Base-by-base conservation (phyloP, 2,797 vertebrate genomes). In the Siniperca undulata region DNA sequence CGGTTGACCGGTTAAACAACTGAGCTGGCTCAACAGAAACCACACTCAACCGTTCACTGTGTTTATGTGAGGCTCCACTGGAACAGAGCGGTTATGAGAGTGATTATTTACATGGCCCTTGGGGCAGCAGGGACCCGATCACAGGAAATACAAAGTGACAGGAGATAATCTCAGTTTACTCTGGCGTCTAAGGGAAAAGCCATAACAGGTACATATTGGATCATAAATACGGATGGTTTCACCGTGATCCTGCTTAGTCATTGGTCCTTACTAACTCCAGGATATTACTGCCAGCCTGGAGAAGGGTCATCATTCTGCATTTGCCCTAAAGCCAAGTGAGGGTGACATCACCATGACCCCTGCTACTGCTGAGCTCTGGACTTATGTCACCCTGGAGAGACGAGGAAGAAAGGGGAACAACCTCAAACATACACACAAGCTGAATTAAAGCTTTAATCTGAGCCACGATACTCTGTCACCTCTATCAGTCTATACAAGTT, bases 131-230 rank as follows among this genome's bases (percentile, higher is more conserved):
- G 48, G 55, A 77, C 56, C 59, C 67, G 2, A 40, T 81, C 42
- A 73, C 48, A 58, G 81, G 80, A 75, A 87, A 88, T 68, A 77
- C 70, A 86, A 85, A 66, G 78, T 81, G 85, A 87, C 83, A 82
- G 61, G 46, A 75, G 66, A 78, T 88, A 84, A 93, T 90, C 83
- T 85, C 72, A 70, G 65, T 88, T 86, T 80, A 74, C 71, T 61
- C 74, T 13, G 7, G 20, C 8, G 22, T 66, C 70, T 53, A 22
- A 50, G n/a, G 69, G 73, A 66, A 90, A 81, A 83, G 34, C 70
- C 64, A 89, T 88, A 85, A 79, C 86, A 80, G 83, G 67, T 89
- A 78, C 71, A 85, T 89, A 93, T 91, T 88, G 88, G 80, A 59
- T 86, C 90, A 83, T 93, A 89, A 94, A 91, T 53, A 74, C 12